Evolutionary conservation across 2,113 vertebrate genomes (phyloP).

Genomic region (Periophthalmodon schlosseri): DNA sequence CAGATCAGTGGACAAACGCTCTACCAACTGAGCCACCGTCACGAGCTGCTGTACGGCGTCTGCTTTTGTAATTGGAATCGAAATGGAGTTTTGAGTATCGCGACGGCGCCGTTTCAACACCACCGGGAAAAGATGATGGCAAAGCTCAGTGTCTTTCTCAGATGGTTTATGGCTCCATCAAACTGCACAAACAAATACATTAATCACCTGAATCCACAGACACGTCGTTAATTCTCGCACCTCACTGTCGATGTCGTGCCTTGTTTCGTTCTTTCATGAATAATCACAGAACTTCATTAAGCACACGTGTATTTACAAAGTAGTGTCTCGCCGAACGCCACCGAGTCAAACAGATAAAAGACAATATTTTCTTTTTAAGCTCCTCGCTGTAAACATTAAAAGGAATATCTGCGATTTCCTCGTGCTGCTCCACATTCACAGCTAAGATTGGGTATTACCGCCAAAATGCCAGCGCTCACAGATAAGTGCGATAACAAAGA

Average conservation of each 20-base stretch:
- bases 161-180: conserved; percentile 71
- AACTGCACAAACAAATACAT: conserved; percentile 75
- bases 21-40: too few species aligned
- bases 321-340: conserved; percentile 36
- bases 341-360: conserved; percentile 54
- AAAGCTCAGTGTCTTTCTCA: conserved; percentile 66
- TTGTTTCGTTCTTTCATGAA: conserved; percentile 68
- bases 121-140: conserved; percentile 56
- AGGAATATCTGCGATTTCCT: conserved; percentile 53
- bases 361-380: conserved; percentile 54
- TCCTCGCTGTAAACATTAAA: conserved; percentile 61
- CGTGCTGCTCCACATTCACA: conserved; percentile 32
- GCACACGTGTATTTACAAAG: conserved; percentile 63
- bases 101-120: conserved; percentile 38
- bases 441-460: conserved; percentile 61
- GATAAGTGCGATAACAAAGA: conserved; percentile 76
- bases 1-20: too few species aligned
- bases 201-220: conserved; percentile 72
- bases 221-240: conserved; percentile 76
- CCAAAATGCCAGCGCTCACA: conserved; percentile 70
- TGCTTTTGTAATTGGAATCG: too few species aligned
- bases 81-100: too few species aligned
- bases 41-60: too few species aligned
- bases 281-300: conserved; percentile 73
- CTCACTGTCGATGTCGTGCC: conserved; percentile 70